Evolutionary conservation across 2,113 vertebrate genomes (phyloP), one percentile per base, ranked within the genome.

Genomic region (Ptyas mucosa): DNA sequence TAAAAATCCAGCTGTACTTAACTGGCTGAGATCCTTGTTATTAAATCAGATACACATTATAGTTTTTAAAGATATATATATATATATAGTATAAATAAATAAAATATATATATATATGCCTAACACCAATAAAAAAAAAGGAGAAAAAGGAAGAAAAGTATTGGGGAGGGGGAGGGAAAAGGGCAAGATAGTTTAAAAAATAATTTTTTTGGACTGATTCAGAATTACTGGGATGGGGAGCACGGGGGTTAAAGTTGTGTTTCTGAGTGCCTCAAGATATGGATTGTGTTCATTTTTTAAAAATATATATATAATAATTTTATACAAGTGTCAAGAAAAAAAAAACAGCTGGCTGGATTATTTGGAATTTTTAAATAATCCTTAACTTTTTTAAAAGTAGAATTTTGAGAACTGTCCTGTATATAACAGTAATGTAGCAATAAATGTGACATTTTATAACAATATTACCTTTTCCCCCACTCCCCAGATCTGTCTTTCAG

Each of bases 361-460:
- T 97, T 97, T 97, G 96, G 97, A 96, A 95, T 96, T 98, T 98
- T 97, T 96, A 97, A 97, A 97, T 97, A 96, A 98, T 97, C 98
- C 97, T 93, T 98, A 97, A 98, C 98, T 98, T 98, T 98, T 98
- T 98, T 97, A 98, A 92, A 97, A 98, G 98, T 98, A 98, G 98
- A 97, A 86, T 98, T 96, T 96, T 95, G 96, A 97, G 98, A 98
- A 98, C 98, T 98, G 98, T 98, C 98, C 97, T 99, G 98, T 99
- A 98, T 98, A 98, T 98, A 98, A 98, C 98, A 98, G 98, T 98
- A 98, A 98, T 99, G 98, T 98, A 98, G 99, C 99, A 99, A 98
- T 99, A 99, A 99, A 99, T 98, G 98, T 98, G 98, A 98, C 98
- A 97, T 99, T 98, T 98, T 98, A 98, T 98, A 98, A 98, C 98